Percentiles rank a stretch among this genome's conserved stretches.
Conservation (phyloP, 92 coral and sea anemone genomes). For the Isaurus tuberculatus region DNA sequence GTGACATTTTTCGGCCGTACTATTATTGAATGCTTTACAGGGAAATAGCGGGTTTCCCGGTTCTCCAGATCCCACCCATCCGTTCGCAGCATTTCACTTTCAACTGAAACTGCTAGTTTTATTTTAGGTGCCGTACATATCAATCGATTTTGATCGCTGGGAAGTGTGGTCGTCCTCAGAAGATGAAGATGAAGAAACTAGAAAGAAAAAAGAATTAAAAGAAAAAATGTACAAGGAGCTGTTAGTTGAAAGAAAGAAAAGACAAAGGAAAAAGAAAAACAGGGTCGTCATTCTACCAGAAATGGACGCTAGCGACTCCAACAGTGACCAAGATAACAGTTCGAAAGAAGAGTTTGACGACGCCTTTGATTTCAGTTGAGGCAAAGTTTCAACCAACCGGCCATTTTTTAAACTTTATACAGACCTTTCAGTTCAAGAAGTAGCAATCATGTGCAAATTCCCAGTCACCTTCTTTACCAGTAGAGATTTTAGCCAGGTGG, state of each 20-base stretch:
- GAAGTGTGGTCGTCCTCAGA: constrained; percentile 88
- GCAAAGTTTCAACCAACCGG: neutral
- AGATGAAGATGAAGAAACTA: constrained; percentile 67
- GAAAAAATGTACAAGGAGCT: constrained; percentile 65
- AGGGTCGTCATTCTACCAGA: constrained; percentile 72
- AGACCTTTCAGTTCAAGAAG: no score
- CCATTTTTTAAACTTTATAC: no score
- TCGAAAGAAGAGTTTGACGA: constrained; percentile 17
- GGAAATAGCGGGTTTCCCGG: no score
- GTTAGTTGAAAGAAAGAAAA: constrained; percentile 5
- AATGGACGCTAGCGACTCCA: constrained; percentile 75
- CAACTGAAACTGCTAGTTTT: no score
- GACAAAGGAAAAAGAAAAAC: constrained; percentile 33
- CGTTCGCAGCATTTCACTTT: no score
- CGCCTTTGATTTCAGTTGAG: constrained; percentile 31
- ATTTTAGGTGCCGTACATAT: constrained; percentile 74
- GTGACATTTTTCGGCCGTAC: no score
- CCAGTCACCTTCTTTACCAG: no score
- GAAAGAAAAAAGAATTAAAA: constrained; percentile 36
- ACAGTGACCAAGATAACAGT: constrained; percentile 26
- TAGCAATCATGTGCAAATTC: no score
- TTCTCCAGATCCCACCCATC: no score
- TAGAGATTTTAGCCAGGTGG: no score
- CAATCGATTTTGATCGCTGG: constrained; percentile 92
- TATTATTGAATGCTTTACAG: no score